phyloP scores from a whole-genome alignment of 2,888 invertebrate genomes.

The Harpalus rubripes region DNA sequence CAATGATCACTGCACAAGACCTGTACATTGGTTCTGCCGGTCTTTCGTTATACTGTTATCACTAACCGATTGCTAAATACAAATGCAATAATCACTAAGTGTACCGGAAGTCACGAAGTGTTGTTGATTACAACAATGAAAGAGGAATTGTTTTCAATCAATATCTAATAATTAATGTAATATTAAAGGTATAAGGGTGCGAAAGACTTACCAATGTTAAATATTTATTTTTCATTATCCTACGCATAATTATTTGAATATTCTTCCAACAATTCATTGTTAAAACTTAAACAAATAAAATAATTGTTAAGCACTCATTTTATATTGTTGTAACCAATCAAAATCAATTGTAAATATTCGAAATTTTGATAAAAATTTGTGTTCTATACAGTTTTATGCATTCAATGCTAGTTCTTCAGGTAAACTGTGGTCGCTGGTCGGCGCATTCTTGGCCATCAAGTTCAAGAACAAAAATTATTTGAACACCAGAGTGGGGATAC shows the following conservation, averaged over 20 bases:
- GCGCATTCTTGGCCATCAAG: constrained; percentile 45
- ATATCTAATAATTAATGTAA: neutral
- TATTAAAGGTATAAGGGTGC: too few relatives aligned
- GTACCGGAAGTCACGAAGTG: constrained; percentile 52
- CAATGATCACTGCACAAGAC: constrained; percentile 61
- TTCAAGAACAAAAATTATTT: constrained; percentile 63
- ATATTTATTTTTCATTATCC: constrained; percentile 61
- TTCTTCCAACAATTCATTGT: constrained; percentile 13
- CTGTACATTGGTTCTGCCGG: constrained; percentile 58
- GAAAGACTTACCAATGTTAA: constrained; percentile 46
- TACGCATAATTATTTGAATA: constrained; percentile 3
- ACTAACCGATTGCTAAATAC: constrained; percentile 50
- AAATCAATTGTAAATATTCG: neutral
- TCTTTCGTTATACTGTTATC: constrained; percentile 40
- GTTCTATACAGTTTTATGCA: constrained; percentile 9
- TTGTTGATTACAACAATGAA: constrained; percentile 19
- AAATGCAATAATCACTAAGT: constrained; percentile 15
- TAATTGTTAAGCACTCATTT: constrained; percentile 46
- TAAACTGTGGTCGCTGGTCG: constrained; percentile 22
- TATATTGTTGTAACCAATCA: constrained; percentile 15
- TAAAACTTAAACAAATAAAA: constrained; percentile 23
- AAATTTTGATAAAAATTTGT: neutral
- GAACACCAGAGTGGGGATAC: constrained; percentile 51
- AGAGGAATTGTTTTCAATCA: neutral
- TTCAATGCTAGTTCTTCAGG: constrained; percentile 21